Evolutionary conservation across 2,888 invertebrate species (phyloP).

Genomic region (Macrosoma leucophasiata): DNA sequence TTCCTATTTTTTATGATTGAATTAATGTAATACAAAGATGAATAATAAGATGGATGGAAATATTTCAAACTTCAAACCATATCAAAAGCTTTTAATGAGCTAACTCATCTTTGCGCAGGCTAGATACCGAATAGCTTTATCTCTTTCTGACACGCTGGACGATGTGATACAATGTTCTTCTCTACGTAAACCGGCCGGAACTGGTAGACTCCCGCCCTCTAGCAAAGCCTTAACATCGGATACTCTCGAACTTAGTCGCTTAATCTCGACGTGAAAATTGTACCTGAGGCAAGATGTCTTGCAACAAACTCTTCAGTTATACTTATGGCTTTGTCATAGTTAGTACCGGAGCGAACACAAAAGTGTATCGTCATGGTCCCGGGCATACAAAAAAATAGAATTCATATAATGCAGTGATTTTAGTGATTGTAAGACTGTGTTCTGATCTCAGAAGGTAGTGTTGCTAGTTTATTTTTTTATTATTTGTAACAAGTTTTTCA

Average conservation of each 20-base stretch:
- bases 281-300: conserved; percentile 54
- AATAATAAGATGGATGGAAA: no score
- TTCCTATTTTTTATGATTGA: no score
- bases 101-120: conserved; percentile 38
- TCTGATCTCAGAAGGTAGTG: conserved; percentile 48
- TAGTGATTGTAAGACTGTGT: conserved; percentile 45
- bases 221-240: conserved; percentile 15
- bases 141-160: conserved; percentile 49
- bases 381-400: conserved; percentile 25
- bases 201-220: conserved; percentile 11
- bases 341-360: conserved; percentile 26
- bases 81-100: no score
- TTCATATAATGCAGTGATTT: conserved; percentile 49
- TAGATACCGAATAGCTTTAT: conserved; percentile 47
- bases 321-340: conserved; percentile 41
- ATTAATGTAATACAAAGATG: no score
- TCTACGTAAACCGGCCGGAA: conserved; percentile 30
- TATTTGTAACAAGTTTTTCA: conserved; percentile 20
- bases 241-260: conserved; percentile 31
- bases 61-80: no score
- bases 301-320: conserved; percentile 50
- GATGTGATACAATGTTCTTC: conserved; percentile 52
- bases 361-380: conserved; percentile 19
- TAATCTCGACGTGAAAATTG: conserved; percentile 54
- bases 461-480: conserved; percentile 12